Conservation (phyloP, 2,888 invertebrate genomes). For the Stomorhina lunata region DNA sequence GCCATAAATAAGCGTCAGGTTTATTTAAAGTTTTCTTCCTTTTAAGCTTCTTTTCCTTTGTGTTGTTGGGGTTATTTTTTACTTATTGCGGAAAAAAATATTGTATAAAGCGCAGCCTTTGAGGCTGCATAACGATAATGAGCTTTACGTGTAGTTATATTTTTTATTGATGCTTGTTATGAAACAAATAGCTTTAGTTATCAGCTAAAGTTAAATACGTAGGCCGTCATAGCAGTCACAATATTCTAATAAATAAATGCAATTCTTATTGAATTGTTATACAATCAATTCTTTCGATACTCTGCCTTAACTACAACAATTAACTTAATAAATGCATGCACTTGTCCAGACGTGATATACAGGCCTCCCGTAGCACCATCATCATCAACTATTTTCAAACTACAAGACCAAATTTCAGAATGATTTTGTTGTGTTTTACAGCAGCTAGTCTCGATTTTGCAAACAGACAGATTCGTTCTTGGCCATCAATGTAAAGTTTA, state of each 20-base stretch:
- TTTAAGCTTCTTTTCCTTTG: not conserved
- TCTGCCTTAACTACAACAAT: conserved; percentile 25
- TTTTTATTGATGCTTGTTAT: conserved; percentile 65
- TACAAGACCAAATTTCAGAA: conserved; percentile 55
- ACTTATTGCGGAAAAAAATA: conserved; percentile 15
- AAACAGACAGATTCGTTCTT: not conserved
- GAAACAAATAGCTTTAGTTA: conserved; percentile 55
- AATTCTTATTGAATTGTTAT: no score
- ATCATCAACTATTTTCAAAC: conserved; percentile 15
- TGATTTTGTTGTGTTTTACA: conserved; percentile 31
- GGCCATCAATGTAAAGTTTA: not conserved
- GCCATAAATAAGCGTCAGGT: conserved; percentile 61
- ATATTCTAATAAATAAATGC: no score
- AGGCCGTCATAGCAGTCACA: conserved; percentile 22
- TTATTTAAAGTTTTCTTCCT: conserved; percentile 24
- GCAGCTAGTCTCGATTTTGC: conserved; percentile 32
- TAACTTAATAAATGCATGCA: not conserved
- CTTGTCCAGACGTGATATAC: conserved; percentile 46
- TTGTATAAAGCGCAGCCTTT: conserved; percentile 59
- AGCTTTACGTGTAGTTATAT: conserved; percentile 66
- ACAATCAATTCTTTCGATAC: conserved; percentile 17
- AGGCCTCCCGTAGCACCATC: conserved; percentile 57
- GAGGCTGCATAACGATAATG: conserved; percentile 62
- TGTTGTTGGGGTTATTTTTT: not conserved
- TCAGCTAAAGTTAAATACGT: conserved; percentile 11